Percentiles rank a stretch among this genome's conserved stretches.
phyloP scores from a whole-genome alignment of 1,140 invertebrate species.

The Scylla paramamosain region DNA sequence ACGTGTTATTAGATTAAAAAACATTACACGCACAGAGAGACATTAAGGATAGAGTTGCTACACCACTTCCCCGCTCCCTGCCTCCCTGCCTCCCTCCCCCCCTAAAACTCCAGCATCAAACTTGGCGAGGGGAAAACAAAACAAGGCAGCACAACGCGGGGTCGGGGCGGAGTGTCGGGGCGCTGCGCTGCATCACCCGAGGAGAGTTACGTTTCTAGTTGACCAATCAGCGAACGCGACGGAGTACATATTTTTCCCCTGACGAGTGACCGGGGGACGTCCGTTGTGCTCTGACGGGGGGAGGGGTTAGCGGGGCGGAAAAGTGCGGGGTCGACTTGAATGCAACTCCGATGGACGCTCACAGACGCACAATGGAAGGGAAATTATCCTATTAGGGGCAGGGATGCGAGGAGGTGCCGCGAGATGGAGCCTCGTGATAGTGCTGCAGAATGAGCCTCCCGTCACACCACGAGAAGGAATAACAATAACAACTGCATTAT shows the following conservation, averaged over 20 bases:
- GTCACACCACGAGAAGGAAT: too few relatives aligned
- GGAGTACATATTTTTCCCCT: neutral
- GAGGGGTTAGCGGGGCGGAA: neutral
- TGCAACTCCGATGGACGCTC: neutral
- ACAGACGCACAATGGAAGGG: neutral
- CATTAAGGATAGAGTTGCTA: too few relatives aligned
- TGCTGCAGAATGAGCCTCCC: too few relatives aligned
- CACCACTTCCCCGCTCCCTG: too few relatives aligned
- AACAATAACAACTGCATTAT: too few relatives aligned
- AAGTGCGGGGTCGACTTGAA: neutral
- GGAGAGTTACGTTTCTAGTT: neutral
- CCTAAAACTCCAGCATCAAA: too few relatives aligned
- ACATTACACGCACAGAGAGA: too few relatives aligned
- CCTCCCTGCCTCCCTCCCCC: too few relatives aligned
- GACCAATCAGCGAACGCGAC: neutral
- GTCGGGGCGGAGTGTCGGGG: neutral
- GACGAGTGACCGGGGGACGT: neutral
- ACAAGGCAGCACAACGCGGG: neutral
- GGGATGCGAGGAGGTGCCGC: neutral
- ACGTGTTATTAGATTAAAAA: too few relatives aligned
- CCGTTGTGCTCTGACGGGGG: neutral
- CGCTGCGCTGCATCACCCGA: neutral
- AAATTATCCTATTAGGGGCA: constrained; percentile 1
- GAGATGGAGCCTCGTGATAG: too few relatives aligned
- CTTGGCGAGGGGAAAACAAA: neutral